Evolutionary conservation across 2,797 vertebrate species (phyloP).

Genomic region (Tragelaphus eurycerus): DNA sequence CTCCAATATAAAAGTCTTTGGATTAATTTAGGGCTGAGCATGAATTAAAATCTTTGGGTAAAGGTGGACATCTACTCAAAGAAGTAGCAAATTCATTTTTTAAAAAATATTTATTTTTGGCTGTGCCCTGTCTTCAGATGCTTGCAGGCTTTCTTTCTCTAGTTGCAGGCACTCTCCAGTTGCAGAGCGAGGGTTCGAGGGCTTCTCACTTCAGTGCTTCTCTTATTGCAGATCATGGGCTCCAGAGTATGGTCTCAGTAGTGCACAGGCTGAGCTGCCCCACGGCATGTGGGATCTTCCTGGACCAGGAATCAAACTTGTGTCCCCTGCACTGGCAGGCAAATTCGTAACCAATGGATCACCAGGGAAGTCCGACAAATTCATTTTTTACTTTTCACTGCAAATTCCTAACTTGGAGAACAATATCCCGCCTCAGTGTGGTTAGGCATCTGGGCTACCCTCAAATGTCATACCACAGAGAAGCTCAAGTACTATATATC

Average conservation of each 20-base stretch:
- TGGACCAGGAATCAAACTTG: not conserved
- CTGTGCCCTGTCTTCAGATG: not conserved
- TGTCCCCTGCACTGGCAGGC: not conserved
- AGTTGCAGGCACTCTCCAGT: not conserved
- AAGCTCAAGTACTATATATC: not conserved
- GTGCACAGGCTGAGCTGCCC: not conserved
- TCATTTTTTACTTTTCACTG: not conserved
- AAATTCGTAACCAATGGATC: not conserved
- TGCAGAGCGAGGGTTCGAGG: not conserved
- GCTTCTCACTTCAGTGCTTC: not conserved
- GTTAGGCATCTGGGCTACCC: not conserved
- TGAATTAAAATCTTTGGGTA: not conserved
- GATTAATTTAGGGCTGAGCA: not conserved
- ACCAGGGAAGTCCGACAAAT: not conserved
- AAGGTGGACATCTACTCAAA: not conserved
- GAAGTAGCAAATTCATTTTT: not conserved
- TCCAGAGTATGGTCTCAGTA: not conserved
- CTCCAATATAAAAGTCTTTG: not conserved
- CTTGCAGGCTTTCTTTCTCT: not conserved
- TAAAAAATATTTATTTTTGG: not conserved
- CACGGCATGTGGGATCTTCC: not conserved
- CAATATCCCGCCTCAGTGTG: not conserved
- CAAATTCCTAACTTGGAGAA: not conserved
- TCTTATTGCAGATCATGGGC: not conserved
- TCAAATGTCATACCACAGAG: not conserved